phyloP scores from a whole-genome alignment of 1,140 invertebrate species.

The Camponotus vicinus region DNA sequence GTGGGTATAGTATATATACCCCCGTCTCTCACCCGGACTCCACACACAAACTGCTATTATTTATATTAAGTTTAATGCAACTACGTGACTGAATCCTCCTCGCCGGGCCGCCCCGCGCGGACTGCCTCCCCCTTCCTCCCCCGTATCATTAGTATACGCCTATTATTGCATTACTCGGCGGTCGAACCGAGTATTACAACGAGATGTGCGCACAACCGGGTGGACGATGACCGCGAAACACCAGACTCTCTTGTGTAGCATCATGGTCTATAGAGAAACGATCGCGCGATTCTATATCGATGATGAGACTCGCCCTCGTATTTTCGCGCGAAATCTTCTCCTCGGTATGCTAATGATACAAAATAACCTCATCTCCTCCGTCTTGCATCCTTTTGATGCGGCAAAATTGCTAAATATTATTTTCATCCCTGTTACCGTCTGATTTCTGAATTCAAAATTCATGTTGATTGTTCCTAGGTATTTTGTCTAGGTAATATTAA shows the following conservation, averaged over 20 bases:
- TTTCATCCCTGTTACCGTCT: neutral
- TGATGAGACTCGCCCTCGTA: neutral
- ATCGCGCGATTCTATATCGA: constrained; percentile 45
- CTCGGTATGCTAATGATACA: constrained; percentile 53
- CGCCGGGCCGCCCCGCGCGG: constrained; percentile 65
- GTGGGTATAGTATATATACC: constrained; percentile 75
- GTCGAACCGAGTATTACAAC: constrained; percentile 71
- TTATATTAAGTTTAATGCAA: constrained; percentile 87
- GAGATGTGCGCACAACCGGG: constrained; percentile 68
- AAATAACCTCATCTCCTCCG: neutral
- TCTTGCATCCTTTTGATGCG: neutral
- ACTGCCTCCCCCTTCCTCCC: constrained; percentile 59
- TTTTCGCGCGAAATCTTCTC: neutral
- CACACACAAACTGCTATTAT: constrained; percentile 87
- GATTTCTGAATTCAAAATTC: neutral
- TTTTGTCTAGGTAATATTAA: neutral
- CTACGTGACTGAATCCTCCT: constrained; percentile 86
- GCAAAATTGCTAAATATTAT: neutral
- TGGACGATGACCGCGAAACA: constrained; percentile 75
- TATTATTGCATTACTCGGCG: constrained; percentile 85
- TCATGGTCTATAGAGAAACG: constrained; percentile 20
- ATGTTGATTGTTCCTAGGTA: neutral
- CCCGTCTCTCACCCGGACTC: constrained; percentile 76
- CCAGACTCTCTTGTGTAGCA: constrained; percentile 33
- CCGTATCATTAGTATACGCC: constrained; percentile 87